A percentile compares a stretch with the other conserved stretches of the same genome.
phyloP scores from a whole-genome alignment of 2,888 invertebrate species.

The Meganola albula region DNA sequence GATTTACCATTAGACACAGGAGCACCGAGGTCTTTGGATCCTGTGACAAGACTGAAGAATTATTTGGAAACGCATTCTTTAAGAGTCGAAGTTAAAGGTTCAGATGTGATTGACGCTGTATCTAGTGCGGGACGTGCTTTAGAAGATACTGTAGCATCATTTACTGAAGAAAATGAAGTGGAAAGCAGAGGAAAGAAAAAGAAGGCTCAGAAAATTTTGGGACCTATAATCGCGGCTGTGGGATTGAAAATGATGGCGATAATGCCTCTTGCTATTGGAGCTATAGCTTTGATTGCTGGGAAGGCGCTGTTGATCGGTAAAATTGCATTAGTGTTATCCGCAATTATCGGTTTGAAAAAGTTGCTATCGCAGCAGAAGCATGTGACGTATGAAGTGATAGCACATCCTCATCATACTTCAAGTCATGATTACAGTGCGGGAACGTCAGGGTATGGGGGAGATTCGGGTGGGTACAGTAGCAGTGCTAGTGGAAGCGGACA shows the following conservation, averaged over 20 bases:
- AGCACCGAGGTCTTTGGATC: conserved; percentile 85
- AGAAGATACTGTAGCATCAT: conserved; percentile 82
- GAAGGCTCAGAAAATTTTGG: conserved; percentile 87
- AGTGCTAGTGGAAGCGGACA: conserved; percentile 75
- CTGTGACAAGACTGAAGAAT: conserved; percentile 83
- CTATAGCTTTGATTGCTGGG: conserved; percentile 90
- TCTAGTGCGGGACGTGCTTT: conserved; percentile 88
- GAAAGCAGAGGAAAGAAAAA: conserved; percentile 89
- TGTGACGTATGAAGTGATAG: conserved; percentile 91
- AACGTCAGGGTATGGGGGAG: conserved; percentile 81
- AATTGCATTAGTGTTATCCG: conserved; percentile 88
- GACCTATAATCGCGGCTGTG: conserved; percentile 85
- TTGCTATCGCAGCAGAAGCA: conserved; percentile 88
- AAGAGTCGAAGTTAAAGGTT: conserved; percentile 90
- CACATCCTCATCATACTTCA: conserved; percentile 87
- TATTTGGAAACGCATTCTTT: conserved; percentile 89
- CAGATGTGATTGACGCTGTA: conserved; percentile 88
- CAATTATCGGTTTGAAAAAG: conserved; percentile 90
- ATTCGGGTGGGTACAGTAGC: conserved; percentile 75
- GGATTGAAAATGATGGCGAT: conserved; percentile 88
- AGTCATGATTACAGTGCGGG: conserved; percentile 79
- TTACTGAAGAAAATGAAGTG: conserved; percentile 76
- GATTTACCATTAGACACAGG: conserved; percentile 84
- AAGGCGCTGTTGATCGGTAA: conserved; percentile 91
- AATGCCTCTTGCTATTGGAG: conserved; percentile 86